Evolutionary conservation across 2,113 vertebrate genomes (phyloP), one percentile per base, ranked within the genome.

Genomic region (Pterophyllum scalare): DNA sequence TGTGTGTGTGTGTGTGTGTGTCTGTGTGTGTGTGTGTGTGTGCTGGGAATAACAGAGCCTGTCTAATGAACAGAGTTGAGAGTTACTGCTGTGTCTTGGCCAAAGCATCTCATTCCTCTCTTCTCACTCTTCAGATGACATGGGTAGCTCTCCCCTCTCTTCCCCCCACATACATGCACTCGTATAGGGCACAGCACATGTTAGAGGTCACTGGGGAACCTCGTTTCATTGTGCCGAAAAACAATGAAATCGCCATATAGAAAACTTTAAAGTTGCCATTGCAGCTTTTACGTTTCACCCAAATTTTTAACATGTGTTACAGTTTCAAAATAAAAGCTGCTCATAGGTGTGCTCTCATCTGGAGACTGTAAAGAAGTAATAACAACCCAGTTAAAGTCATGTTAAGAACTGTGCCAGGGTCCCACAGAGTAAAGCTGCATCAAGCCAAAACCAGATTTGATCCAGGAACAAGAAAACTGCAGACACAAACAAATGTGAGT

Each of bases 51-150:
- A 87, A 88, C 60, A 35, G 65, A 67, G 70, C 58, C 86, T 70
- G 86, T 91, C 77, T 92, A 87, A 91, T 92, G 81, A 91, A 84
- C 87, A 87, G 82, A 89, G 80, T 52, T 83, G 84, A 90, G 83
- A 84, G 88, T 86, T 83, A 80, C 83, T 87, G 91, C 87, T 85
- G 87, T 84, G 85, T 86, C 70, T 92, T 80, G 83, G 83, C 88
- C 86, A 83, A 75, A 85, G 88, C 26, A 22, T 81, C 85, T 89
- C 88, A 91, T 92, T 90, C 89, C 83, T 85, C 83, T 90, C 82
- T 79, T 85, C 82, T 84, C 72, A 2, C 59, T 85, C 83, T 85
- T 82, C 79, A 81, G 85, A 90, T 85, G 22, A 90, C 90, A 92
- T 88, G 81, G 84, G 77, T 58, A 15, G 12, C 19, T 31, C 28